phyloP scores from a whole-genome alignment of 2,113 vertebrate species.

The Raja brachyura region DNA sequence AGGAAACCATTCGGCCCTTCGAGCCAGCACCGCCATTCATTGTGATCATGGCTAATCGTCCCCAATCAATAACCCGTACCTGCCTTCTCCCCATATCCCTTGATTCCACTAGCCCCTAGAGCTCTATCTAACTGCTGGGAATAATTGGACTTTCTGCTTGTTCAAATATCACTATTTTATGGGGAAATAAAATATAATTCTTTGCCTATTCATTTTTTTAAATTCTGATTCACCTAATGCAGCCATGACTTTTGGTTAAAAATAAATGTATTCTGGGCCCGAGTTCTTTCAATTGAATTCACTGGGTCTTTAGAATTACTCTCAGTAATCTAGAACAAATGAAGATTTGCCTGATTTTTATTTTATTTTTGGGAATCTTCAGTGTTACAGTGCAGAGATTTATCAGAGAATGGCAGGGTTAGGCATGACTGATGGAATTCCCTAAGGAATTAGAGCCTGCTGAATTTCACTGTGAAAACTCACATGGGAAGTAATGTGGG shows the following conservation, averaged over 20 bases:
- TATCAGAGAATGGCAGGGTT: neutral
- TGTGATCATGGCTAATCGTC: too few species aligned
- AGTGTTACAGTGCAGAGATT: neutral
- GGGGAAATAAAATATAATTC: neutral
- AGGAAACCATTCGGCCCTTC: too few species aligned
- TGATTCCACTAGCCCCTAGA: too few species aligned
- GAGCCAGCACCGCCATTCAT: too few species aligned
- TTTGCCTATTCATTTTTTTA: neutral
- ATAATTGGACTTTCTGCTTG: too few species aligned
- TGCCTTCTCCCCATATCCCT: too few species aligned
- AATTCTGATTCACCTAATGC: neutral
- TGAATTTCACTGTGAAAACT: neutral
- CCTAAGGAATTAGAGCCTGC: neutral
- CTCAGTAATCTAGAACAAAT: neutral
- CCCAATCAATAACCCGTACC: too few species aligned
- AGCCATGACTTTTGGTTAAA: neutral
- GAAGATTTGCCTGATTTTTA: neutral
- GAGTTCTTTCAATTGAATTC: neutral
- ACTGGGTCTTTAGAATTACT: neutral
- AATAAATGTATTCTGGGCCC: neutral
- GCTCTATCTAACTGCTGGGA: too few species aligned
- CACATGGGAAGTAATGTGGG: neutral
- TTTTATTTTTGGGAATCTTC: neutral
- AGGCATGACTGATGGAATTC: neutral
- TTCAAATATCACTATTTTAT: neutral